Base-by-base conservation (phyloP, 2,797 vertebrate species). In the Cichlasoma orientale region DNA sequence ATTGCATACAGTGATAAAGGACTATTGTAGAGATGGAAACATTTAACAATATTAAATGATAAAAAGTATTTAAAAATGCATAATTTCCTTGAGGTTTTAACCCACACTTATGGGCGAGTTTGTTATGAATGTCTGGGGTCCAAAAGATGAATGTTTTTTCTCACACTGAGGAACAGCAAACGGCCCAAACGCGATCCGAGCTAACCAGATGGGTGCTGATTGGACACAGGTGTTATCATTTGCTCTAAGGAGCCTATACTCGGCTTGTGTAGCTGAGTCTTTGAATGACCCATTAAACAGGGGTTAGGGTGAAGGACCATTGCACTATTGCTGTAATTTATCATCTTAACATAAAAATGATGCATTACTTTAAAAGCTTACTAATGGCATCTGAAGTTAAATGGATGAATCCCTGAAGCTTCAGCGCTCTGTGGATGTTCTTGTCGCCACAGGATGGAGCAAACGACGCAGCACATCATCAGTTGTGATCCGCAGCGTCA, bases 171-270 rank as follows among this genome's bases (percentile, higher is more conserved):
- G 5, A 41, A 63, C 25, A 47, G 27, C 38, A 23, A 47, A 66
- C 44, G 27, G 23, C 23, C 19, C 41, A 19, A 25, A 66, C 9
- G 27, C 9, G 47, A 12, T 19, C 27, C 23, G 19, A 19, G 41
- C 38, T 19, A 12, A 47, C 9, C 16, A 3, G 23, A 54, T 71
- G 14, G n/a, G 56, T 27, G 27, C 70, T 56, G 72, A 74, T 36
- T 16, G 57, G 21, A 44, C 69, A 13, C 77, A 77, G 55, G 47
- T 68, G 21, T 11, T 36, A 56, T 56, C 55, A 56, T 70, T 77
- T 38, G 36, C 55, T 80, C n/a, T 31, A 36, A 76, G 25, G 18
- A 83, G 41, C 10, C 23, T 33, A 9, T 52, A 19, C 18, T 50
- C 18, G 3, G 16, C 59, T 27, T 23, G 10, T 27, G 38, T 18